Evolutionary conservation across 2,113 vertebrate genomes (phyloP), one percentile per base, ranked within the genome.

Genomic region (Nansenia antarctica): DNA sequence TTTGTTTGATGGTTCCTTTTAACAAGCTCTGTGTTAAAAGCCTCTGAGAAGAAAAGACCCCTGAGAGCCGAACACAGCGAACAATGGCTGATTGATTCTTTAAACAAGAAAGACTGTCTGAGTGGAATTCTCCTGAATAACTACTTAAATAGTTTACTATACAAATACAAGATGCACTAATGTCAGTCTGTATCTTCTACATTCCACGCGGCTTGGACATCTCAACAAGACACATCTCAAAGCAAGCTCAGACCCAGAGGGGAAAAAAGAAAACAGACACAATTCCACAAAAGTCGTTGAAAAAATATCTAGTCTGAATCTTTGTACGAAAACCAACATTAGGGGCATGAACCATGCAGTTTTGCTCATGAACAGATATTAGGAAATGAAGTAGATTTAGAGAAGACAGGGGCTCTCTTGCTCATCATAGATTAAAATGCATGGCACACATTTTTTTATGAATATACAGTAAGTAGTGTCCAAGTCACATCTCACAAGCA

Each of bases 161-260:
- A 15, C 52, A 29, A 29, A 24, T 47, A 63, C 20, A 49, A 30
- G 3, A 18, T 30, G 52, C 59, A 15, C 74, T 72, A 37, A 60
- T 68, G 76, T 84, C 70, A 62, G 31, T 26, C 49, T 11, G 27
- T 35, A 62, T 63, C 15, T 29, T 35, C 68, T 57, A 37, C 65
- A 69, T 74, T 76, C 65, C 70, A 55, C 20, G n/a, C 14, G 59
- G 54, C 67, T 35, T 32, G 62, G 24, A 53, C 35, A 55, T 55
- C 29, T 30, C 30, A 68, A 47, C 20, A 39, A 15, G 66, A 60
- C 9, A 42, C 30, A 30, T 42, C 11, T 37, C 12, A 22, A 9
- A 31, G 5, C 1, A 35, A 45, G 39, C 35, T 53, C 29, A 32
- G 55, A 15, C 55, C 29, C 27, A 30, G 27, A 31, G 27, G n/a